These are phyloP conservation scores for Poecile atricapillus DNA, from an alignment of 2,113 vertebrate genomes.

Conservation along the genomic window DNA sequence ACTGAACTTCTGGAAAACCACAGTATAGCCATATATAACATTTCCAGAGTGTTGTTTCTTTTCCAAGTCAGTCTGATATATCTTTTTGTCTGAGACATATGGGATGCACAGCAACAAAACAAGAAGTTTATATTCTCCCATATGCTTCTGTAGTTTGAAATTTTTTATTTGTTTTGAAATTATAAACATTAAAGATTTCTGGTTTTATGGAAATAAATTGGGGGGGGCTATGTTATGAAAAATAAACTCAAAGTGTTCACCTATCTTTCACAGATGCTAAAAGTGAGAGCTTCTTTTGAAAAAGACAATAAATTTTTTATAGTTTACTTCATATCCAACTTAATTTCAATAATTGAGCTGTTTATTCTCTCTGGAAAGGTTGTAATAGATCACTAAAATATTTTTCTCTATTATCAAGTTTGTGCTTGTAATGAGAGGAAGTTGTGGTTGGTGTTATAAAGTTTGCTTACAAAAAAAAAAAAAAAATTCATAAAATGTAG, in stretches of 20 bases:
- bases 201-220: not conserved
- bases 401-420: not conserved
- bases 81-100: not conserved
- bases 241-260: not conserved
- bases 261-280: not conserved
- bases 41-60: not conserved
- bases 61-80: not conserved
- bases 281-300: not conserved
- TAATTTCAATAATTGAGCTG: not conserved
- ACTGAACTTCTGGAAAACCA: not conserved
- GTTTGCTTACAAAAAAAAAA: not conserved
- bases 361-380: not conserved
- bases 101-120: not conserved
- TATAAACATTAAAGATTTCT: not conserved
- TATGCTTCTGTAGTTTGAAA: not conserved
- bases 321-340: not conserved
- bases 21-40: not conserved
- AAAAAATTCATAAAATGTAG: not conserved
- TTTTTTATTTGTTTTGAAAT: not conserved
- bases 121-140: not conserved
- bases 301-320: not conserved
- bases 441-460: not conserved
- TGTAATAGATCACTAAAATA: not conserved
- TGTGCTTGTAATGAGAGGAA: not conserved
- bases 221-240: accelerated